Evolutionary conservation across 2,888 invertebrate genomes (phyloP).

Genomic region (Pandemis heparana): DNA sequence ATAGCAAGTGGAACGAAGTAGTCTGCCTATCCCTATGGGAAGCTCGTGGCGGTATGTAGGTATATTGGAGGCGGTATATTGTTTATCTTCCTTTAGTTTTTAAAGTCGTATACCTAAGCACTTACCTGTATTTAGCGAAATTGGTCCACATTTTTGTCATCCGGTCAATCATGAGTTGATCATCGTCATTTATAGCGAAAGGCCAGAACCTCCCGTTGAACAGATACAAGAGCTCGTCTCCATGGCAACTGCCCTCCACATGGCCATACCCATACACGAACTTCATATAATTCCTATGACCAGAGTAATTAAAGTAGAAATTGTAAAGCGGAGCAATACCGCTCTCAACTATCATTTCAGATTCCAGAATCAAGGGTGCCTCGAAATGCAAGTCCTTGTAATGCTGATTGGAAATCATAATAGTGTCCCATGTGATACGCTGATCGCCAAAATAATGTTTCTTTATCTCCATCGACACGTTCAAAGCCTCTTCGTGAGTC

Average conservation of each 20-base stretch:
- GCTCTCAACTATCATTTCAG: slow-evolving; percentile 52
- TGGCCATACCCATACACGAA: slow-evolving; percentile 56
- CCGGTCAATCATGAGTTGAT: slow-evolving; percentile 62
- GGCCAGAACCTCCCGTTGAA: slow-evolving; percentile 67
- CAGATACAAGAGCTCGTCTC: slow-evolving; percentile 73
- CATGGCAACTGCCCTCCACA: slow-evolving; percentile 69
- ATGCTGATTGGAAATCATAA: slow-evolving; percentile 65
- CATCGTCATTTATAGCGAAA: slow-evolving; percentile 53
- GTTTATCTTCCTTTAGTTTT: too few species aligned
- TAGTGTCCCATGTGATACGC: slow-evolving; percentile 63
- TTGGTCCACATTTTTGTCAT: slow-evolving; percentile 76
- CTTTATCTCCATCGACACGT: slow-evolving; percentile 60
- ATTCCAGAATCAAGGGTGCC: slow-evolving; percentile 69
- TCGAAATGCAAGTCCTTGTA: slow-evolving; percentile 77
- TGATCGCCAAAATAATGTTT: slow-evolving; percentile 78
- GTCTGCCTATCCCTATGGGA: too few species aligned
- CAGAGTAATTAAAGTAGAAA: slow-evolving; percentile 72
- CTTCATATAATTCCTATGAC: slow-evolving; percentile 70
- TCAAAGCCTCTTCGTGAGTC: slow-evolving; percentile 61
- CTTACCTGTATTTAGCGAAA: slow-evolving; percentile 76
- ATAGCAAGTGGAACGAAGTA: too few species aligned
- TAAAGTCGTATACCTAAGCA: background rate
- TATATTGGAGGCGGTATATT: too few species aligned
- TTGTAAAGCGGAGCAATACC: slow-evolving; percentile 62
- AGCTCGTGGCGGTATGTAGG: too few species aligned